phyloP scores from a whole-genome alignment of 2,888 invertebrate genomes.

The Resseliella maxima region DNA sequence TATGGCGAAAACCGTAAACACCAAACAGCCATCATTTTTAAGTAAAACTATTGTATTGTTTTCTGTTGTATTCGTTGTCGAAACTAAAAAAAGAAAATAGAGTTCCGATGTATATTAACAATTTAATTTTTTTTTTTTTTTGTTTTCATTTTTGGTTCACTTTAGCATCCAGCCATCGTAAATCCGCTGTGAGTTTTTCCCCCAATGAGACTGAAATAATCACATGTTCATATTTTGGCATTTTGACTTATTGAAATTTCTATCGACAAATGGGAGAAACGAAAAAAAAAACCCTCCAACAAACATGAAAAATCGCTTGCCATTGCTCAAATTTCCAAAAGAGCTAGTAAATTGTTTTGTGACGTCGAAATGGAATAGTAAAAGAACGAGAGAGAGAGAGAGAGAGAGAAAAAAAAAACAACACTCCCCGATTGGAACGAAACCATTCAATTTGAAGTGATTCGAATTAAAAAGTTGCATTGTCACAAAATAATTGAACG shows the following conservation, averaged over 20 bases:
- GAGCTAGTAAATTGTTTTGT: not conserved
- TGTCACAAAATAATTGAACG: no score
- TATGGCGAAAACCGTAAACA: no score
- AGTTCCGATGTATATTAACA: not conserved
- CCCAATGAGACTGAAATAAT: not conserved
- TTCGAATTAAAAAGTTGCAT: no score
- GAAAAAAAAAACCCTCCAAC: not conserved
- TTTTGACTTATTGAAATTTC: conserved; percentile 36
- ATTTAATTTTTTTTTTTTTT: no score
- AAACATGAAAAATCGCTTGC: not conserved
- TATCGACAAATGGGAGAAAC: no score
- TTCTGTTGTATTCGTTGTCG: not conserved
- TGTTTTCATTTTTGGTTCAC: not conserved
- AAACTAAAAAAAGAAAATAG: not conserved
- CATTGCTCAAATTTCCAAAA: not conserved
- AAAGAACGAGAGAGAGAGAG: no score
- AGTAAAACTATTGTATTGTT: not conserved
- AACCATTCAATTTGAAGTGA: no score
- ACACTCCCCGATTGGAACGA: no score
- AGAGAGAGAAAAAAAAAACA: no score
- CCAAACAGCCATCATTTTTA: not conserved
- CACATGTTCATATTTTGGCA: not conserved
- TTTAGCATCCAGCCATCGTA: not conserved
- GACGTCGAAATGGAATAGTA: no score
- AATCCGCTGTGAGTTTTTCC: not conserved